Conservation (phyloP, 2,113 vertebrate genomes). For the Nothoprocta perdicaria region DNA sequence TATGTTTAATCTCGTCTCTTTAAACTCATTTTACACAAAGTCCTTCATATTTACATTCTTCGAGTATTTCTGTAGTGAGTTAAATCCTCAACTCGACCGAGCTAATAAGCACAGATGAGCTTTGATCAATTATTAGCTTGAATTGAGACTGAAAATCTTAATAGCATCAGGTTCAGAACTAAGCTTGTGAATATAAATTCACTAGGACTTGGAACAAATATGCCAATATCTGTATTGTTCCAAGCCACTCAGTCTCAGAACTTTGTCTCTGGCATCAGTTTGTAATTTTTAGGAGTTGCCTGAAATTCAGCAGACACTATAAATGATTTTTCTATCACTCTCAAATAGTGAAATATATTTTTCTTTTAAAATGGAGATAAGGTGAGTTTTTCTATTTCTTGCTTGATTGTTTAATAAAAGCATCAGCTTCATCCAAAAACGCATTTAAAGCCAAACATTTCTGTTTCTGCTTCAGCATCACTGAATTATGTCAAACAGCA, state of each 20-base stretch:
- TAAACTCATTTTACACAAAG: background rate
- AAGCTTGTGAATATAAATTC: background rate
- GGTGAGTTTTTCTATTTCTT: background rate
- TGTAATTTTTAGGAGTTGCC: background rate
- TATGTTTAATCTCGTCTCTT: background rate
- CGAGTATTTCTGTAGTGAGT: background rate
- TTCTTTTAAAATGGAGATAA: background rate
- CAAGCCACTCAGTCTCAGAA: background rate
- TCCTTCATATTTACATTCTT: background rate
- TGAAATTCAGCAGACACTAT: background rate
- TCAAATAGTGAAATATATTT: background rate
- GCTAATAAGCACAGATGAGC: background rate
- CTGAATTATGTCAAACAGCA: background rate
- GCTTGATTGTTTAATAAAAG: background rate
- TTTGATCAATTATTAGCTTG: background rate
- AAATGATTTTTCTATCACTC: background rate
- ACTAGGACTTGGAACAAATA: background rate
- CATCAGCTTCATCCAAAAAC: rapidly evolving
- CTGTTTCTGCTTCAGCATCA: background rate
- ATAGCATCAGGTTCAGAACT: background rate
- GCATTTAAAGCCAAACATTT: background rate
- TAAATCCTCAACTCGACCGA: background rate
- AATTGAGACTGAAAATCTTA: background rate
- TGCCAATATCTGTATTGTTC: background rate
- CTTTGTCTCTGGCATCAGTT: background rate